These are phyloP conservation scores for Drosophila rufa DNA, from an alignment of 1,140 invertebrate genomes.

Conservation along the genomic window DNA sequence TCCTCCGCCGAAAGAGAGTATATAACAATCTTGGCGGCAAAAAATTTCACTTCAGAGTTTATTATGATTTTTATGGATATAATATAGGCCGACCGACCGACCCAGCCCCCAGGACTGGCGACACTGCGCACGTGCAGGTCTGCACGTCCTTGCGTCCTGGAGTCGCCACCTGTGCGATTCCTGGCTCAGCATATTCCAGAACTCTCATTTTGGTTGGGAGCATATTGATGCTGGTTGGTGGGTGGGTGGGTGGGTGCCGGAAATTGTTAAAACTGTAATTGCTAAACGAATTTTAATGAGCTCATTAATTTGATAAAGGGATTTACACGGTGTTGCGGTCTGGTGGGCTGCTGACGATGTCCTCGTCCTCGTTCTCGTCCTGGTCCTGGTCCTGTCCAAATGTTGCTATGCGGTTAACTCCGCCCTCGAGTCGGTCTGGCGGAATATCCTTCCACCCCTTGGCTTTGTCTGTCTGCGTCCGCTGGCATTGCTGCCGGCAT, in stretches of 20 bases:
- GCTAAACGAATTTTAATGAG: slow-evolving; percentile 85
- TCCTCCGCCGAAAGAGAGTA: slow-evolving; percentile 24
- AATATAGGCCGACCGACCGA: slow-evolving; percentile 51
- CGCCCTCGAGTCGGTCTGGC: slow-evolving; percentile 10
- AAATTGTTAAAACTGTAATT: slow-evolving; percentile 85
- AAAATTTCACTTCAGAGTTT: slow-evolving; percentile 57
- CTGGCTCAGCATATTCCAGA: slow-evolving; percentile 60
- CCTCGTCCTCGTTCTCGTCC: slow-evolving; percentile 27
- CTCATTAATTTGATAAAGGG: slow-evolving; percentile 85
- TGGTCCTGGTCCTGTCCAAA: slow-evolving; percentile 52
- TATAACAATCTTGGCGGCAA: slow-evolving; percentile 54
- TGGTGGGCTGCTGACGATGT: slow-evolving; percentile 53
- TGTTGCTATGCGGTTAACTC: slow-evolving; percentile 54
- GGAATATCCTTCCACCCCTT: slow-evolving; percentile 9
- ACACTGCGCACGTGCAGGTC: slow-evolving; percentile 54
- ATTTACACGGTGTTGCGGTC: slow-evolving; percentile 83
- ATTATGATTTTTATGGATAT: slow-evolving; percentile 81
- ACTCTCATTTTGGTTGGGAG: slow-evolving; percentile 29
- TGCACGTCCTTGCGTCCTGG: slow-evolving; percentile 17
- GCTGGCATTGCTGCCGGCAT: slow-evolving; percentile 42
- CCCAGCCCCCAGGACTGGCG: neutral
- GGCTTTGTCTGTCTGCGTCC: slow-evolving; percentile 22
- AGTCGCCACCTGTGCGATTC: slow-evolving; percentile 71
- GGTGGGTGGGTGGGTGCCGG: slow-evolving; percentile 22
- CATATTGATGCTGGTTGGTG: slow-evolving; percentile 37